Evolutionary conservation across 2,888 invertebrate genomes (phyloP).

Genomic region (Bruchidius siliquastri): DNA sequence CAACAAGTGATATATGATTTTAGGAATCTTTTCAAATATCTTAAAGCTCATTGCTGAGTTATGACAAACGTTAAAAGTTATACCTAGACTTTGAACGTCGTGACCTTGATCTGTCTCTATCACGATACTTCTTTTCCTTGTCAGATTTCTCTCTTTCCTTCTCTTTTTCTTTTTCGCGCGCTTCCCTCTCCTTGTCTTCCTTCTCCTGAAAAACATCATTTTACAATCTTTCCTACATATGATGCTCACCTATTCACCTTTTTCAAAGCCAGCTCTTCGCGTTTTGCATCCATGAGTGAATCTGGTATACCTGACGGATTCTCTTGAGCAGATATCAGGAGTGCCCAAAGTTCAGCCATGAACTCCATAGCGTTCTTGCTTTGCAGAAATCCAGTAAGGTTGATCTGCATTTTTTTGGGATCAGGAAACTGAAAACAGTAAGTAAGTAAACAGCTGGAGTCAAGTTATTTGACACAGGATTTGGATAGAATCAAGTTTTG

Average conservation of each 20-base stretch:
- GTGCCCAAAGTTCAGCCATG: slow-evolving; percentile 96
- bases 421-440: slow-evolving; percentile 84
- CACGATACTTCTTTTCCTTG: slow-evolving; percentile 49
- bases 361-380: slow-evolving; percentile 96
- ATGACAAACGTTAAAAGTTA: not conserved
- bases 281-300: slow-evolving; percentile 90
- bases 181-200: slow-evolving; percentile 61
- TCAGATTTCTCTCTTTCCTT: slow-evolving; percentile 42
- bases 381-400: slow-evolving; percentile 97
- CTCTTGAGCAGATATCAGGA: slow-evolving; percentile 91
- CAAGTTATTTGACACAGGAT: too few species aligned
- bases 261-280: slow-evolving; percentile 90
- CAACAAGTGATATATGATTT: too few species aligned
- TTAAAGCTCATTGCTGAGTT: too few species aligned
- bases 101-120: slow-evolving; percentile 44
- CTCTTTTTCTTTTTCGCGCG: slow-evolving; percentile 48
- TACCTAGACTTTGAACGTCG: slow-evolving; percentile 35
- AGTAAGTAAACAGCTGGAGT: too few species aligned
- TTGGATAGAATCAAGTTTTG: too few species aligned
- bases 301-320: slow-evolving; percentile 94
- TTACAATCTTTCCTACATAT: not conserved
- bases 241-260: slow-evolving; percentile 54
- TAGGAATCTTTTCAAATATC: too few species aligned
- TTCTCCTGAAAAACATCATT: slow-evolving; percentile 57
- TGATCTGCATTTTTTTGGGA: slow-evolving; percentile 99